Evolutionary conservation across 2,113 vertebrate species (phyloP).

Genomic region (Elephas maximus): DNA sequence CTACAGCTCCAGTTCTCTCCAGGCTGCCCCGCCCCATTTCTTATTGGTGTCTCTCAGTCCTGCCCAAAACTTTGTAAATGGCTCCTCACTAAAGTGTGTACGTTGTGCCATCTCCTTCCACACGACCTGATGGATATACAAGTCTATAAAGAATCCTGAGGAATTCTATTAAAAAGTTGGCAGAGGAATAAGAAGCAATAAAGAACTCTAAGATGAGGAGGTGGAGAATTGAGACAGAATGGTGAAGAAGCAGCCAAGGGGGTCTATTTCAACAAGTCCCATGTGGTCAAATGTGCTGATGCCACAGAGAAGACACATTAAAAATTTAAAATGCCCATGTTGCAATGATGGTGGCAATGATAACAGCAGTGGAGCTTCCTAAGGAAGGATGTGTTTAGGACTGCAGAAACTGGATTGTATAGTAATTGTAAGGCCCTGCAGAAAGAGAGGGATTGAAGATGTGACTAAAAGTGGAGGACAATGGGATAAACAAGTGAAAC

Average conservation of each 20-base stretch:
- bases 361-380: rapidly evolving
- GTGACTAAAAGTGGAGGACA: neutral
- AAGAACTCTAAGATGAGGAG: neutral
- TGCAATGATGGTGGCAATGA: too few relatives aligned
- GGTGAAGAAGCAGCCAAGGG: too few relatives aligned
- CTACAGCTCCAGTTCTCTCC: neutral
- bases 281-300: rapidly evolving
- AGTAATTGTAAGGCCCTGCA: neutral
- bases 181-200: neutral
- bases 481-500: neutral
- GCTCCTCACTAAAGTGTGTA: neutral
- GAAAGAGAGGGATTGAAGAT: neutral
- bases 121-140: neutral
- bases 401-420: rapidly evolving
- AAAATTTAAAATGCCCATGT: neutral
- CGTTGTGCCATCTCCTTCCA: neutral
- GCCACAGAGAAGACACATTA: neutral
- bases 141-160: neutral
- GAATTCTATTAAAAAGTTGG: neutral
- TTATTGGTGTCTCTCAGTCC: neutral
- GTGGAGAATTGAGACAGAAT: neutral
- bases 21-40: neutral
- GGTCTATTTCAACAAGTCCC: neutral
- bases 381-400: neutral
- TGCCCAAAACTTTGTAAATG: neutral